Percentiles rank a stretch among this genome's conserved stretches.
Evolutionary conservation across 2,797 vertebrate genomes (phyloP).

Genomic region (Taenioides sp.): DNA sequence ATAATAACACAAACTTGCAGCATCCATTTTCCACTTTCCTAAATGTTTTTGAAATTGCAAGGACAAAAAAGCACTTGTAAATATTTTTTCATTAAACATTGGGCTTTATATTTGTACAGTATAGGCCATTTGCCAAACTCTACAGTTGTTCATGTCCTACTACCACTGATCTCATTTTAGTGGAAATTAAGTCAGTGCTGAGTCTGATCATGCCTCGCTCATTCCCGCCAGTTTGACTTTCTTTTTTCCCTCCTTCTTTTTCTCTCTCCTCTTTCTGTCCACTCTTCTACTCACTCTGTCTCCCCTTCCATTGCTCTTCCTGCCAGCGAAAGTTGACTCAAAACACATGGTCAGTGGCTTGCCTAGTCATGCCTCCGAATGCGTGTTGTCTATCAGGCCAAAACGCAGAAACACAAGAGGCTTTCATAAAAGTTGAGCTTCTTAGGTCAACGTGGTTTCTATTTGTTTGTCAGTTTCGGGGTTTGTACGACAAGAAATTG

Average conservation of each 20-base stretch:
- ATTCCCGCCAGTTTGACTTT: constrained; percentile 27
- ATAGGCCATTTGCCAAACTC: not conserved
- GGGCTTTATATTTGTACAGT: not conserved
- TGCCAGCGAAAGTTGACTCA: constrained; percentile 44
- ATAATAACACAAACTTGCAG: not conserved
- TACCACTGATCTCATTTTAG: constrained; percentile 2
- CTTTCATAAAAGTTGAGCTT: constrained; percentile 26
- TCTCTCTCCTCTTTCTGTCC: constrained; percentile 7
- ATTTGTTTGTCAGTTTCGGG: constrained; percentile 27
- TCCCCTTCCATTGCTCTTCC: constrained; percentile 21
- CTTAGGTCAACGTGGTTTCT: constrained; percentile 2
- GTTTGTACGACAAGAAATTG: constrained; percentile 20
- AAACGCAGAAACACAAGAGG: constrained; percentile 30
- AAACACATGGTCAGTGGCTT: constrained; percentile 56
- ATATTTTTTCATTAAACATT: not conserved
- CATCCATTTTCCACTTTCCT: not conserved
- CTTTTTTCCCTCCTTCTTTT: constrained; percentile 28
- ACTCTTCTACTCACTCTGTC: constrained; percentile 23
- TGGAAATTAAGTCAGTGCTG: constrained; percentile 44
- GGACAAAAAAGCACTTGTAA: not conserved
- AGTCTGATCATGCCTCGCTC: constrained; percentile 42
- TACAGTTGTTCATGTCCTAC: constrained; percentile 4
- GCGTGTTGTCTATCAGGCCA: constrained; percentile 30
- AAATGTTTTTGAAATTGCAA: not conserved
- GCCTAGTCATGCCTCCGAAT: constrained; percentile 36